phyloP scores from a whole-genome alignment of 2,797 vertebrate species.

The Cirrhinus molitorella region DNA sequence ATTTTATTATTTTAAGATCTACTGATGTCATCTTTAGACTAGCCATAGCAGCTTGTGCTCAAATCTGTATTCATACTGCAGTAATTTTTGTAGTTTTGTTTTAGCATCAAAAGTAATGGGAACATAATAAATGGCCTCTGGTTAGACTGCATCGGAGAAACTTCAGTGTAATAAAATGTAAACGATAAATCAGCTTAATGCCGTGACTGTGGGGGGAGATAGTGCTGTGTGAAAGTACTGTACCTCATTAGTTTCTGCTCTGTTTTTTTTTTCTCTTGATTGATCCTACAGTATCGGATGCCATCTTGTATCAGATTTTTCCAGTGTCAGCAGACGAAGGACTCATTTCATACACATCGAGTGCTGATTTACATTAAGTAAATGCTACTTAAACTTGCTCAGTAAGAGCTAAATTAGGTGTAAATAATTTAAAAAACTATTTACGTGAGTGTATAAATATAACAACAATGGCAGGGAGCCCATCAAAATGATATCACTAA shows the following conservation, averaged over 20 bases:
- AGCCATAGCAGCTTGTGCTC: background rate
- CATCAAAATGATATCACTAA: background rate
- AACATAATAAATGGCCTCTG: slow-evolving; percentile 37
- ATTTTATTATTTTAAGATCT: background rate
- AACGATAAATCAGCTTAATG: slow-evolving; percentile 37
- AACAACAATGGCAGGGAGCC: background rate
- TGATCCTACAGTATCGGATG: slow-evolving; percentile 32
- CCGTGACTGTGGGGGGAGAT: slow-evolving; percentile 16
- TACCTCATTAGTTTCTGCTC: slow-evolving; percentile 32
- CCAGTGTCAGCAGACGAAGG: slow-evolving; percentile 36
- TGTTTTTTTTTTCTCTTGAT: slow-evolving; percentile 49
- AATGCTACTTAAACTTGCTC: background rate
- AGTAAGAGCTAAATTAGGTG: background rate
- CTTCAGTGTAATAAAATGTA: slow-evolving; percentile 36
- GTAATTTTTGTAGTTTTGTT: slow-evolving; percentile 20
- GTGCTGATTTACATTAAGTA: slow-evolving; percentile 16
- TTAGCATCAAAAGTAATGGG: slow-evolving; percentile 25
- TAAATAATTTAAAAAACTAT: too few relatives aligned
- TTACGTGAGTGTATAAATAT: background rate
- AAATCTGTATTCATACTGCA: slow-evolving; percentile 3
- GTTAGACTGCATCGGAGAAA: slow-evolving; percentile 13
- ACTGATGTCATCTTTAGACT: background rate
- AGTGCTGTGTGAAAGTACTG: slow-evolving; percentile 29
- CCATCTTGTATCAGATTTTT: slow-evolving; percentile 33
- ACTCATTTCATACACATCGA: slow-evolving; percentile 12